Evolutionary conservation across 2,888 invertebrate genomes (phyloP).

Genomic region (Phorcus lineatus): DNA sequence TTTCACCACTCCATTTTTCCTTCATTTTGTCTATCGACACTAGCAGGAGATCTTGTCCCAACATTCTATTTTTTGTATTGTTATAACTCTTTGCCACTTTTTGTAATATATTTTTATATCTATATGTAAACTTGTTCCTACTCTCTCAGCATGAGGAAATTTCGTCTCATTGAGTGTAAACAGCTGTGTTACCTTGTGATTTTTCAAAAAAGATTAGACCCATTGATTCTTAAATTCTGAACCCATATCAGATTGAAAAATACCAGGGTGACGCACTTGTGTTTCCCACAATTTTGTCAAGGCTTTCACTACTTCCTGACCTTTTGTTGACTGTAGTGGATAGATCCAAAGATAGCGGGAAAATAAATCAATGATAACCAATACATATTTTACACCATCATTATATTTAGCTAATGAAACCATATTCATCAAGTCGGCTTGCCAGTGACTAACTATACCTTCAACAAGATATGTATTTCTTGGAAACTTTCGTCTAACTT

Average conservation of each 20-base stretch:
- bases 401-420: background rate
- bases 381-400: background rate
- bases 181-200: conserved; percentile 26
- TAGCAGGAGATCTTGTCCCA: background rate
- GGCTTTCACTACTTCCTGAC: background rate
- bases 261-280: too few species aligned
- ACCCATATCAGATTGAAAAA: background rate
- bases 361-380: background rate
- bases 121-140: conserved; percentile 29
- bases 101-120: conserved; percentile 33
- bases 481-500: background rate
- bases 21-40: background rate
- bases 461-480: background rate
- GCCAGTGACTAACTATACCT: conserved; percentile 10
- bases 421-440: conserved; percentile 10
- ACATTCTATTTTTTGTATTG: conserved; percentile 31
- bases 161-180: conserved; percentile 35
- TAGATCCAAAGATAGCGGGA: background rate
- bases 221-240: background rate
- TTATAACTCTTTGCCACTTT: conserved; percentile 37
- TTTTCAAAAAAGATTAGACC: conserved; percentile 7
- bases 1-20: conserved; percentile 40
- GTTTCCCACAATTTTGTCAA: background rate
- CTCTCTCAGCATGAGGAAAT: conserved; percentile 36
- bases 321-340: background rate